Percentiles rank a stretch among this genome's conserved stretches.
phyloP scores from a whole-genome alignment of 1,140 invertebrate species.

The Chymomyza costata region DNA sequence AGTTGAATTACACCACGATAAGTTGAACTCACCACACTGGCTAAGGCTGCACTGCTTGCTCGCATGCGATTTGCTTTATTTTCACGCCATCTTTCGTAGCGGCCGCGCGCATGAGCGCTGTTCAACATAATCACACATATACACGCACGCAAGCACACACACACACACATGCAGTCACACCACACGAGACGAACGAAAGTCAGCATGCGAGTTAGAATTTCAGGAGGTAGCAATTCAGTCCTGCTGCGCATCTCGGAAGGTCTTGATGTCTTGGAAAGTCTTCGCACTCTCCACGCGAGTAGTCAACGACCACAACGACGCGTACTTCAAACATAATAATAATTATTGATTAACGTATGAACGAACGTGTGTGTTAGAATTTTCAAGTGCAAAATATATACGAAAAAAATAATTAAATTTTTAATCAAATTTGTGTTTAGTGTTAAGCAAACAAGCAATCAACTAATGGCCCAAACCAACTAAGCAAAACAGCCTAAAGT shows the following conservation, averaged over 20 bases:
- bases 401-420: constrained; percentile 4
- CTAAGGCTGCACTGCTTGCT: constrained; percentile 4
- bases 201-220: constrained; percentile 39
- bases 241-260: constrained; percentile 73
- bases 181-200: background rate
- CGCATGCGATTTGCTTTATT: background rate
- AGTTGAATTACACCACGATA: constrained; percentile 20
- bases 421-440: no score
- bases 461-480: constrained; percentile 20
- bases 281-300: constrained; percentile 41
- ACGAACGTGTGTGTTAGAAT: constrained; percentile 9
- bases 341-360: constrained; percentile 10
- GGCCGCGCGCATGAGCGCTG: background rate
- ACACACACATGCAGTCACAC: constrained; percentile 2
- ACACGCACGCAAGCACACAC: constrained; percentile 23
- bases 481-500: background rate
- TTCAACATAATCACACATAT: background rate
- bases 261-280: constrained; percentile 58
- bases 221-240: constrained; percentile 60
- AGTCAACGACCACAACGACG: constrained; percentile 15
- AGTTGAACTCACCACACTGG: constrained; percentile 20
- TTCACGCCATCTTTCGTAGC: constrained; percentile 15
- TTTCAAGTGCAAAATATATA: background rate
- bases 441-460: background rate
- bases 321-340: constrained; percentile 5